phyloP scores from a whole-genome alignment of 2,113 vertebrate species.

The Pangasianodon gigas region DNA sequence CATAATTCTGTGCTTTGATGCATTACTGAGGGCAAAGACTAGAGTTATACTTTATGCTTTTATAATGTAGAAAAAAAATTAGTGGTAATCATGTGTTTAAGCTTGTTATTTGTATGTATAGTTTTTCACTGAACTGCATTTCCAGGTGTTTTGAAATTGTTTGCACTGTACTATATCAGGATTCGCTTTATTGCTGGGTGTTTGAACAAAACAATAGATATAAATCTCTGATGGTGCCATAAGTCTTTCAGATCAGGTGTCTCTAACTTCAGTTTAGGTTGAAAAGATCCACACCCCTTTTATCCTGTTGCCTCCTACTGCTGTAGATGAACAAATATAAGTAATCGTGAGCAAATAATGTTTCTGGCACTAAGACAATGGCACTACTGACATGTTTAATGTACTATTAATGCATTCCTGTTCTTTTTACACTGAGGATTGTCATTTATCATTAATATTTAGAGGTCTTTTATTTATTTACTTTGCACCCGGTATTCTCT shows the following conservation, averaged over 20 bases:
- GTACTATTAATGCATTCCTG: not conserved
- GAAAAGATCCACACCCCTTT: slow-evolving; percentile 31
- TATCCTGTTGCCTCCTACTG: not conserved
- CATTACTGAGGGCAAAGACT: not conserved
- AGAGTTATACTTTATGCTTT: not conserved
- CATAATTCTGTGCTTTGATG: not conserved
- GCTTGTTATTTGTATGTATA: not conserved
- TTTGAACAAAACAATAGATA: not conserved
- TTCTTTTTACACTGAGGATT: not conserved
- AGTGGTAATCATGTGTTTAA: not conserved
- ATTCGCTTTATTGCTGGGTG: not conserved
- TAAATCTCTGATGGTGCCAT: not conserved
- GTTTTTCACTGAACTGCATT: not conserved
- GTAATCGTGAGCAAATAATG: slow-evolving; percentile 13
- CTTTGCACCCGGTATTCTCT: not conserved
- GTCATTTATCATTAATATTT: not conserved
- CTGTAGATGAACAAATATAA: slow-evolving; percentile 28
- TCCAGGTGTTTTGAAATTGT: not conserved
- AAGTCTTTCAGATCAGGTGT: not conserved
- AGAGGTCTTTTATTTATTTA: not conserved
- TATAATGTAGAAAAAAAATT: not conserved
- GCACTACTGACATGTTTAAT: not conserved
- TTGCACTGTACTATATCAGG: not conserved
- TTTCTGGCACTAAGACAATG: slow-evolving; percentile 12
- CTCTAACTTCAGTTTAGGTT: not conserved